Evolutionary conservation across 1,140 invertebrate species (phyloP).

Genomic region (Meloidogyne floridensis): DNA sequence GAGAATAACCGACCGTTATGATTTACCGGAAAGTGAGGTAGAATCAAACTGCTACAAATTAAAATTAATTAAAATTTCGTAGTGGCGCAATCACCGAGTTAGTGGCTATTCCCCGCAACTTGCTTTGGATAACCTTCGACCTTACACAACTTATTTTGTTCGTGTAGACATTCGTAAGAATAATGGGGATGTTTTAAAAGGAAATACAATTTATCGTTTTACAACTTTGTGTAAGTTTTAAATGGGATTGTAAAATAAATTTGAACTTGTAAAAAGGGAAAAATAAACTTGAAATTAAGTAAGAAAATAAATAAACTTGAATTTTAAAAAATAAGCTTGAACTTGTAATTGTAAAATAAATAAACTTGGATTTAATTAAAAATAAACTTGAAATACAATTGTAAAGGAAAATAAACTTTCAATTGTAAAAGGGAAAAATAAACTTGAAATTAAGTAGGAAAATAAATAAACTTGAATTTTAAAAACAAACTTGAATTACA

Average conservation of each 20-base stretch:
- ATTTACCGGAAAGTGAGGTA: conserved; percentile 37
- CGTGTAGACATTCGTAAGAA: conserved; percentile 51
- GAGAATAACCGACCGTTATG: conserved; percentile 52
- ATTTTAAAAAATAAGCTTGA: too few species aligned
- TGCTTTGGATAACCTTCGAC: conserved; percentile 46
- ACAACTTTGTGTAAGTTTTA: conserved; percentile 55
- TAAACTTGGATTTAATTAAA: background rate
- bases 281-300: too few species aligned
- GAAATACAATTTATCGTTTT: conserved; percentile 58
- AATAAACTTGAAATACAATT: too few species aligned
- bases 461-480: too few species aligned
- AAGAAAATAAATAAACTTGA: too few species aligned
- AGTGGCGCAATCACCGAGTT: conserved; percentile 31
- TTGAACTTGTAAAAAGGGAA: too few species aligned
- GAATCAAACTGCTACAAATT: background rate
- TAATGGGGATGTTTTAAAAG: conserved; percentile 54
- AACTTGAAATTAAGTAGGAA: too few species aligned
- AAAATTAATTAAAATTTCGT: background rate
- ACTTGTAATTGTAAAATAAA: too few species aligned
- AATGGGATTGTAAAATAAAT: too few species aligned
- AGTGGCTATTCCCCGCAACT: conserved; percentile 45
- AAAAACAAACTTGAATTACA: too few species aligned
- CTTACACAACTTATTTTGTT: conserved; percentile 61
- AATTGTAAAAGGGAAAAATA: too few species aligned
- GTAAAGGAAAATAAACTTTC: too few species aligned